Percentiles rank a stretch among this genome's conserved stretches.
These are phyloP conservation scores for Eupithecia pulchellata DNA, from an alignment of 2,888 invertebrate genomes.

Conservation along the genomic window DNA sequence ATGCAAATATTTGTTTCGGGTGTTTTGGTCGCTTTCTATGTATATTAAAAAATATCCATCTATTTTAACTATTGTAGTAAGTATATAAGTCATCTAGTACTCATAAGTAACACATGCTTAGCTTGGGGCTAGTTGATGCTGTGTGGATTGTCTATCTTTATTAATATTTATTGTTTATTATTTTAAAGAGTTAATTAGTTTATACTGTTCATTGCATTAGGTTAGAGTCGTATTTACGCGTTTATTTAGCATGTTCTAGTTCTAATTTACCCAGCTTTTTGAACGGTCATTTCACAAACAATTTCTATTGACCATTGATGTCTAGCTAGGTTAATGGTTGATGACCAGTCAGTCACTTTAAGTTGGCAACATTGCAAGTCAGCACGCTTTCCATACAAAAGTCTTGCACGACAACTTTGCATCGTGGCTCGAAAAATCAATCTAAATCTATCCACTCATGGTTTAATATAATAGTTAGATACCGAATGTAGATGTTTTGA, in stretches of 20 bases:
- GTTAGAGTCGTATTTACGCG: neutral
- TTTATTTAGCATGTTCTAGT: slow-evolving; percentile 4
- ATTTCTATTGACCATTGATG: slow-evolving; percentile 21
- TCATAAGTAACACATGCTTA: no score
- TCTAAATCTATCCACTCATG: neutral
- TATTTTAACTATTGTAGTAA: no score
- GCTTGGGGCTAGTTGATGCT: no score
- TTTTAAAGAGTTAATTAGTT: neutral
- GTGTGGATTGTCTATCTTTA: no score
- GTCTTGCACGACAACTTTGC: neutral
- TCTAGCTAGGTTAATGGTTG: slow-evolving; percentile 35
- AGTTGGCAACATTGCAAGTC: slow-evolving; percentile 5
- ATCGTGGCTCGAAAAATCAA: neutral
- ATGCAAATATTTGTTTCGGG: no score
- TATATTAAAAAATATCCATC: no score
- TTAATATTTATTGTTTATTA: no score
- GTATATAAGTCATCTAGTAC: no score
- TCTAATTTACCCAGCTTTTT: slow-evolving; percentile 17
- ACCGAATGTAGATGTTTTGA: neutral
- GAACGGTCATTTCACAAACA: slow-evolving; percentile 21
- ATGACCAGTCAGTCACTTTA: slow-evolving; percentile 18
- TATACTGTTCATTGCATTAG: neutral
- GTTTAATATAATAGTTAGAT: neutral
- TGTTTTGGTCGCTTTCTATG: no score
- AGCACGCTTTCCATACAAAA: slow-evolving; percentile 11